phyloP scores from a whole-genome alignment of 1,140 invertebrate species.

The Drosophila kanapiae region DNA sequence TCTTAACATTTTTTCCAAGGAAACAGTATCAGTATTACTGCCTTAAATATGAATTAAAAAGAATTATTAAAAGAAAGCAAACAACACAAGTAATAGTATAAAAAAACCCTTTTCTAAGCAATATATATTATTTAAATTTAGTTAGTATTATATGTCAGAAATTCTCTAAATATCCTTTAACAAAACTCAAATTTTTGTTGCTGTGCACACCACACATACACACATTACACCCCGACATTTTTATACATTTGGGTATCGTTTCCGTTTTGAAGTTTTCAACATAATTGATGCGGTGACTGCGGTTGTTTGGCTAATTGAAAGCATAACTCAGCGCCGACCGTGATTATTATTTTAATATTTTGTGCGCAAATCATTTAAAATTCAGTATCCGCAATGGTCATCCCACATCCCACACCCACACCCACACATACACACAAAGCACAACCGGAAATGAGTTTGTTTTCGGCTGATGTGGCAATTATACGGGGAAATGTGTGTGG shows the following conservation, averaged over 20 bases:
- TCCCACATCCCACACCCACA: conserved; percentile 1
- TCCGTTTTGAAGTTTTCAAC: conserved; percentile 65
- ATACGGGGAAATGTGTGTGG: conserved; percentile 6
- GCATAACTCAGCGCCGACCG: conserved; percentile 49
- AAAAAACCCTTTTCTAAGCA: too few species aligned
- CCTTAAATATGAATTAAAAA: too few species aligned
- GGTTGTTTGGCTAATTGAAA: conserved; percentile 76
- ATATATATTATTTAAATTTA: too few species aligned
- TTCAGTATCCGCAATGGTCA: conserved; percentile 46
- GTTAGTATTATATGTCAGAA: background rate
- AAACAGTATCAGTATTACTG: too few species aligned
- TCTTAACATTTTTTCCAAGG: too few species aligned
- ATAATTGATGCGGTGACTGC: conserved; percentile 76
- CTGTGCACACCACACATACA: background rate
- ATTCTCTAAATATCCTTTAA: background rate
- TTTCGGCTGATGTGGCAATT: conserved; percentile 65
- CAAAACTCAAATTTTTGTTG: background rate
- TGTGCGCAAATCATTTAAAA: conserved; percentile 67
- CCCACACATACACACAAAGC: background rate
- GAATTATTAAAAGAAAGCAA: too few species aligned
- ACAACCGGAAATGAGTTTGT: conserved; percentile 76
- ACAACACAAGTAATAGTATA: too few species aligned
- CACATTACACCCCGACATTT: conserved; percentile 12
- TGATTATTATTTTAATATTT: conserved; percentile 67
- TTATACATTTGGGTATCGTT: conserved; percentile 37